A percentile compares a stretch with the other conserved stretches of the same genome.
These are phyloP conservation scores for Ptychoptera contaminata DNA, from an alignment of 2,888 invertebrate genomes.

Conservation along the genomic window DNA sequence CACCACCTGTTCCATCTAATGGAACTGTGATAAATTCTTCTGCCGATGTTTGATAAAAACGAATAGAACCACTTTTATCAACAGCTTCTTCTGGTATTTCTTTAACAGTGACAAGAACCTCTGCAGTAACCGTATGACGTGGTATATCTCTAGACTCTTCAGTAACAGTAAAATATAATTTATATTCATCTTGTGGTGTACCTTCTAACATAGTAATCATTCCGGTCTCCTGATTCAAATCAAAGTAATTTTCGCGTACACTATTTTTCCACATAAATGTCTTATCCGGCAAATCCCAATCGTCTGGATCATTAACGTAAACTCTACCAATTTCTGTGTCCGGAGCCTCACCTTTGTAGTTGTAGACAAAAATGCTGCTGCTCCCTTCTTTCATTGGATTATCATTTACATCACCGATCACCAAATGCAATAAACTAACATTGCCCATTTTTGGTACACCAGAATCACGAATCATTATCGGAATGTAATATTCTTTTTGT, in stretches of 20 bases:
- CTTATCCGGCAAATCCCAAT: slow-evolving; percentile 94
- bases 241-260: slow-evolving; percentile 45
- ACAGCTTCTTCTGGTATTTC: slow-evolving; percentile 86
- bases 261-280: slow-evolving; percentile 52
- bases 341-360: slow-evolving; percentile 73
- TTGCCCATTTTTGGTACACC: slow-evolving; percentile 59
- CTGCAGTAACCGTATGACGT: slow-evolving; percentile 59
- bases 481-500: slow-evolving; percentile 73
- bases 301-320: slow-evolving; percentile 87
- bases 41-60: slow-evolving; percentile 64
- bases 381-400: slow-evolving; percentile 76
- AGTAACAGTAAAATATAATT: slow-evolving; percentile 56
- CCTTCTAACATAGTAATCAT: slow-evolving; percentile 75
- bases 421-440: slow-evolving; percentile 68
- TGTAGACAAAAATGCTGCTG: slow-evolving; percentile 87
- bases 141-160: slow-evolving; percentile 44
- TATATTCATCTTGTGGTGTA: slow-evolving; percentile 59
- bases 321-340: slow-evolving; percentile 69
- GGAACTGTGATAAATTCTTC: slow-evolving; percentile 65
- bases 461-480: slow-evolving; percentile 77
- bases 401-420: slow-evolving; percentile 91
- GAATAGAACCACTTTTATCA: slow-evolving; percentile 78
- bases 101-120: slow-evolving; percentile 74
- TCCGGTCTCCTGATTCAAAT: slow-evolving; percentile 58
- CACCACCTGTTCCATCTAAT: slow-evolving; percentile 19